Conservation (phyloP, 1,140 invertebrate species). For the Magallana angulata region DNA sequence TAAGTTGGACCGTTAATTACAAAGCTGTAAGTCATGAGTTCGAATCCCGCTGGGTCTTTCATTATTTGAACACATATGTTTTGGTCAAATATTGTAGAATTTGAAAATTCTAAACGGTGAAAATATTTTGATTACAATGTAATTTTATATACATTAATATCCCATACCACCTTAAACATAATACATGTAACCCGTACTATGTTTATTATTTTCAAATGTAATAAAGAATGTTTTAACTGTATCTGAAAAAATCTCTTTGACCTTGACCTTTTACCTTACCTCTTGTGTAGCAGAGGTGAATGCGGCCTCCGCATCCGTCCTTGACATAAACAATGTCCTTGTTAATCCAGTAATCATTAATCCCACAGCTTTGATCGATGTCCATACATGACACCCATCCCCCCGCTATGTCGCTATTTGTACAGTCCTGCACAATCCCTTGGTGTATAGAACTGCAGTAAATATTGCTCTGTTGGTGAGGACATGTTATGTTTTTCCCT, state of each 20-base stretch:
- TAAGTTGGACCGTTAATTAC: too few species aligned
- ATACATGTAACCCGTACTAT: background rate
- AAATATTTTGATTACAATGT: too few species aligned
- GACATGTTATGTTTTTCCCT: slow-evolving; percentile 35
- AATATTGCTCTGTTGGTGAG: background rate
- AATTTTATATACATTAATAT: too few species aligned
- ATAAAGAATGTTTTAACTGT: too few species aligned
- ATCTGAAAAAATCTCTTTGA: too few species aligned
- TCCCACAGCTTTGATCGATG: background rate
- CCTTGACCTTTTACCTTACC: background rate
- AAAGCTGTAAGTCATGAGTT: too few species aligned
- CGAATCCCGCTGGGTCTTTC: too few species aligned
- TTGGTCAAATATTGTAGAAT: too few species aligned
- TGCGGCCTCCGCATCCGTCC: slow-evolving; percentile 4
- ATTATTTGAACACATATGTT: too few species aligned
- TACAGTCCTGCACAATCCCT: slow-evolving; percentile 21
- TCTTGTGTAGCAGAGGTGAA: slow-evolving; percentile 14
- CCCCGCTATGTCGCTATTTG: background rate
- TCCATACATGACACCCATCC: slow-evolving; percentile 36
- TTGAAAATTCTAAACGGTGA: too few species aligned
- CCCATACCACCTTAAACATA: background rate
- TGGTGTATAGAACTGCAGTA: background rate
- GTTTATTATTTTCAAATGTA: too few species aligned
- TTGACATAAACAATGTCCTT: slow-evolving; percentile 31
- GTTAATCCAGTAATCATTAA: slow-evolving; percentile 34